Evolutionary conservation across 2,888 invertebrate genomes (phyloP).

Genomic region (Xestia sexstrigata): DNA sequence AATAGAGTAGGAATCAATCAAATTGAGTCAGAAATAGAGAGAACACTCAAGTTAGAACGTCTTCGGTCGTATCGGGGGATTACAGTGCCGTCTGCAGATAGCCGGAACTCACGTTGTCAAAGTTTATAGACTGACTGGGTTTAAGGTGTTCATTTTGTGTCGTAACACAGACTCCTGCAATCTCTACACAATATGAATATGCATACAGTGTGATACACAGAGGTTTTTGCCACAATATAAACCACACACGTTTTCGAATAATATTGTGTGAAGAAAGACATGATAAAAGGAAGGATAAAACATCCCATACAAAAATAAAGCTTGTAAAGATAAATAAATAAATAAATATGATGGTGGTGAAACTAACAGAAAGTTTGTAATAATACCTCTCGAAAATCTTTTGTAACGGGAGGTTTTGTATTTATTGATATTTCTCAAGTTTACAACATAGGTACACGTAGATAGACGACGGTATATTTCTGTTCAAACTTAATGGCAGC

Average conservation of each 20-base stretch:
- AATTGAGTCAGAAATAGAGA: constrained; percentile 32
- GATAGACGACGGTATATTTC: background rate
- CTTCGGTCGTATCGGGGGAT: constrained; percentile 41
- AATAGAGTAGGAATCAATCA: constrained; percentile 28
- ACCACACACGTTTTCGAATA: background rate
- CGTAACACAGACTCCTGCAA: background rate
- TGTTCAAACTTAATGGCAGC: no score
- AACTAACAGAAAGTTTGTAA: no score
- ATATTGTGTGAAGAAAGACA: no score
- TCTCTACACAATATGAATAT: background rate
- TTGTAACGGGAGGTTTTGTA: no score
- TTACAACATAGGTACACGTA: background rate
- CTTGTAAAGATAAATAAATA: no score
- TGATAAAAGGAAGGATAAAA: no score
- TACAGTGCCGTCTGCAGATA: constrained; percentile 43
- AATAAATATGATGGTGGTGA: no score
- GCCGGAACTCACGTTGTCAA: constrained; percentile 41
- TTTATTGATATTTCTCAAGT: no score
- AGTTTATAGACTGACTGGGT: constrained; percentile 46
- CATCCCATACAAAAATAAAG: no score
- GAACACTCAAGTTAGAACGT: constrained; percentile 38
- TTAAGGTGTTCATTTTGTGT: constrained; percentile 18
- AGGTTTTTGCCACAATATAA: background rate
- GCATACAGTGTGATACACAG: background rate
- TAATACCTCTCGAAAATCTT: no score